Evolutionary conservation across 2,797 vertebrate genomes (phyloP).

Genomic region (Sitta carolinensis): DNA sequence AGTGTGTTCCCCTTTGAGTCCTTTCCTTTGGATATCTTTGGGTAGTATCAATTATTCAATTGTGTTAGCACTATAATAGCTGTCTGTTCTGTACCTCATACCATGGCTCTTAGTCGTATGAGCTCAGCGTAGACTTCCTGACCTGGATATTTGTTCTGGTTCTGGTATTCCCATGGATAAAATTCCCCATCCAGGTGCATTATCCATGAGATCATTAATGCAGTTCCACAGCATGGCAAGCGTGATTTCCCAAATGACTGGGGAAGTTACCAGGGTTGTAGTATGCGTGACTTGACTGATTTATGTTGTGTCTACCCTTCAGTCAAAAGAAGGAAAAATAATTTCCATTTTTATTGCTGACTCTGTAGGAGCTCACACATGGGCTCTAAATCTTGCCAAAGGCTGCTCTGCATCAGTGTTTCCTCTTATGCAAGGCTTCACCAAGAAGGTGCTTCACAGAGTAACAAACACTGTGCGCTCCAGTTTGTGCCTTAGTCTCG

Average conservation of each 20-base stretch:
- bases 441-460: not conserved
- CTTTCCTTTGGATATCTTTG: not conserved
- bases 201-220: constrained; percentile 20
- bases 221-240: not conserved
- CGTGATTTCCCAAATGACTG: constrained; percentile 43
- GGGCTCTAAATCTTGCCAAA: not conserved
- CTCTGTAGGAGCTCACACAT: not conserved
- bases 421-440: not conserved
- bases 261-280: not conserved
- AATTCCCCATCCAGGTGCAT: not conserved
- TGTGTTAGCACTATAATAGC: not conserved
- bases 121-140: not conserved
- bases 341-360: constrained; percentile 61
- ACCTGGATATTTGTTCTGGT: not conserved
- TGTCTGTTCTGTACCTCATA: not conserved
- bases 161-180: constrained; percentile 13
- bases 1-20: not conserved
- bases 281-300: constrained; percentile 17
- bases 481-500: not conserved
- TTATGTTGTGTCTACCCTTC: constrained; percentile 19
- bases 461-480: not conserved
- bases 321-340: constrained; percentile 37
- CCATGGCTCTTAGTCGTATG: not conserved
- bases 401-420: not conserved
- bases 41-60: not conserved